A percentile compares a stretch with the other conserved stretches of the same genome.
phyloP scores from a whole-genome alignment of 2,888 invertebrate genomes.

The Empis livida region DNA sequence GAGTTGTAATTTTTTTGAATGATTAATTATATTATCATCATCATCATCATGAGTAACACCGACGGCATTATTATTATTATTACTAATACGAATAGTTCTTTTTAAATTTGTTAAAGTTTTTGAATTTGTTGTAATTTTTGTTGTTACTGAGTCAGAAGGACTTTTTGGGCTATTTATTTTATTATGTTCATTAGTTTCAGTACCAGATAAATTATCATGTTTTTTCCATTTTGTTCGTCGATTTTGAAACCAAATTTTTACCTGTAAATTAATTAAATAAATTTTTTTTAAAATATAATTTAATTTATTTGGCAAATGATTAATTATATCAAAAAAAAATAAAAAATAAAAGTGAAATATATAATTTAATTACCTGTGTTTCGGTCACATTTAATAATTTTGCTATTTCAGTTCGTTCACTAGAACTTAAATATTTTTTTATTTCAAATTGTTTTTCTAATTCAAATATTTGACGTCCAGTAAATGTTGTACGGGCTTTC shows the following conservation, averaged over 20 bases:
- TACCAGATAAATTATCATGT: constrained; percentile 81
- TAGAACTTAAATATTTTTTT: constrained; percentile 91
- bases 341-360: neutral
- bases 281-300: too few species aligned
- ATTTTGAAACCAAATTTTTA: constrained; percentile 37
- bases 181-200: constrained; percentile 76
- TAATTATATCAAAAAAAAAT: neutral
- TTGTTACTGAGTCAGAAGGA: neutral
- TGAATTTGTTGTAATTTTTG: neutral
- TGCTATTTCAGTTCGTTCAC: constrained; percentile 90
- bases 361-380: constrained; percentile 60
- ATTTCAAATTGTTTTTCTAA: constrained; percentile 91
- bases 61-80: too few species aligned
- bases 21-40: neutral
- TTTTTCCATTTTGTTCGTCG: constrained; percentile 57
- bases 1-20: neutral
- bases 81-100: neutral
- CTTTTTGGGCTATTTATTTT: constrained; percentile 31
- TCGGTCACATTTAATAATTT: constrained; percentile 87
- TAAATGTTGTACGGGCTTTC: constrained; percentile 90
- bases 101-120: neutral
- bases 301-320: too few species aligned
- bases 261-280: constrained; percentile 18
- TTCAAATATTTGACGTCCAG: constrained; percentile 91
- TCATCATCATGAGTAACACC: neutral